Evolutionary conservation across 23 tunicate species (phyloP).

Genomic region (Oikopleura dioica): DNA sequence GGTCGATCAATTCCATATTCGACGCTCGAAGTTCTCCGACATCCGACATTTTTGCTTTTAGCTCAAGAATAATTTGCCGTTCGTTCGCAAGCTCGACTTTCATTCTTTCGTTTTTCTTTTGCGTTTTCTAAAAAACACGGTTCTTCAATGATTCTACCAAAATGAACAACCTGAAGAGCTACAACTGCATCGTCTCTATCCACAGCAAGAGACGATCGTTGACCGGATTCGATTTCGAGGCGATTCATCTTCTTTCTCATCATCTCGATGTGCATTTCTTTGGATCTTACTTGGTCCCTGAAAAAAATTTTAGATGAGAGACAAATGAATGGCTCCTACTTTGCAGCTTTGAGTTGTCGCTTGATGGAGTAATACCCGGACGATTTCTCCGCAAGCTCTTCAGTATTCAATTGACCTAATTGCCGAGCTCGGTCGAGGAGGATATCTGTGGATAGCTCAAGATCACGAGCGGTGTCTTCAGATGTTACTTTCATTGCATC

Average conservation of each 20-base stretch:
- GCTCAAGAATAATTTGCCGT: too few species aligned
- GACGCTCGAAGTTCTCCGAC: too few species aligned
- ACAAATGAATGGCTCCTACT: conserved; percentile 17
- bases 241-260: conserved; percentile 58
- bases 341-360: conserved; percentile 23
- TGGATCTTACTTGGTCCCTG: conserved; percentile 71
- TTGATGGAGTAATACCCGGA: not conserved
- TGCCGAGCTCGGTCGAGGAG: conserved; percentile 62
- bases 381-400: conserved; percentile 45
- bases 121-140: conserved; percentile 60
- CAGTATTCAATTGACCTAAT: conserved; percentile 41
- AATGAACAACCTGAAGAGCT: not conserved
- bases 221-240: conserved; percentile 36
- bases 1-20: conserved; percentile 50
- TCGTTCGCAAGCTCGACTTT: conserved; percentile 58
- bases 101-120: conserved; percentile 55
- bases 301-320: not conserved
- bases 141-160: too few species aligned
- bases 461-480: not conserved
- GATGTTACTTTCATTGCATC: too few species aligned
- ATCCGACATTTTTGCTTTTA: too few species aligned
- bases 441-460: conserved; percentile 27
- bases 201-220: conserved; percentile 59
- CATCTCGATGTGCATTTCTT: conserved; percentile 71
- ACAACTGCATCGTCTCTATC: conserved; percentile 58